A percentile compares a stretch with the other conserved stretches of the same genome.
These are phyloP conservation scores for Diprion similis DNA, from an alignment of 1,140 invertebrate genomes.

Conservation along the genomic window DNA sequence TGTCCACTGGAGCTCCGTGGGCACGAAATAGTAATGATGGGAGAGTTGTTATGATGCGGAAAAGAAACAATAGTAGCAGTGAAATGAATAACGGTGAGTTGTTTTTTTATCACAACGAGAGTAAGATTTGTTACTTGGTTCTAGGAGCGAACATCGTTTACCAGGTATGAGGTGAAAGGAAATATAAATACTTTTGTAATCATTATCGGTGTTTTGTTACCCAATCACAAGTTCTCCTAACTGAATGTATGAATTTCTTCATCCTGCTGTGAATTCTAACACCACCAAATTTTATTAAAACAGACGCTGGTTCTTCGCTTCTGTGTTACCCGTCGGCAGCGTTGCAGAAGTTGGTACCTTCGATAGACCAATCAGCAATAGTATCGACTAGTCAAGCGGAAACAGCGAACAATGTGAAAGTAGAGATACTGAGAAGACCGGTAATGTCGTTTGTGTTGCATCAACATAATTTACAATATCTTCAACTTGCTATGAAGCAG, in stretches of 20 bases:
- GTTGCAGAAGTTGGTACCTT: slow-evolving; percentile 74
- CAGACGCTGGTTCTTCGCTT: slow-evolving; percentile 75
- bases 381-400: slow-evolving; percentile 55
- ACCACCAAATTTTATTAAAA: not conserved
- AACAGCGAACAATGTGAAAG: slow-evolving; percentile 50
- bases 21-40: slow-evolving; percentile 67
- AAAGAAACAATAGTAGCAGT: slow-evolving; percentile 76
- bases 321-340: slow-evolving; percentile 84
- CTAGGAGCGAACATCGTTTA: too few relatives aligned
- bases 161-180: too few relatives aligned
- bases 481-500: slow-evolving; percentile 84
- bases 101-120: slow-evolving; percentile 9
- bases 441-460: slow-evolving; percentile 87
- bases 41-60: slow-evolving; percentile 69
- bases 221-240: too few relatives aligned
- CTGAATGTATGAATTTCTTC: too few relatives aligned
- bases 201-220: too few relatives aligned
- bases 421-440: slow-evolving; percentile 68
- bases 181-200: too few relatives aligned
- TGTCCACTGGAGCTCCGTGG: slow-evolving; percentile 69
- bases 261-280: not conserved
- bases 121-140: not conserved
- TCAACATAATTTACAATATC: slow-evolving; percentile 81
- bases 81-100: slow-evolving; percentile 66
- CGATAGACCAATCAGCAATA: slow-evolving; percentile 65